phyloP scores from a whole-genome alignment of 2,113 vertebrate species.

The Cariama cristata region DNA sequence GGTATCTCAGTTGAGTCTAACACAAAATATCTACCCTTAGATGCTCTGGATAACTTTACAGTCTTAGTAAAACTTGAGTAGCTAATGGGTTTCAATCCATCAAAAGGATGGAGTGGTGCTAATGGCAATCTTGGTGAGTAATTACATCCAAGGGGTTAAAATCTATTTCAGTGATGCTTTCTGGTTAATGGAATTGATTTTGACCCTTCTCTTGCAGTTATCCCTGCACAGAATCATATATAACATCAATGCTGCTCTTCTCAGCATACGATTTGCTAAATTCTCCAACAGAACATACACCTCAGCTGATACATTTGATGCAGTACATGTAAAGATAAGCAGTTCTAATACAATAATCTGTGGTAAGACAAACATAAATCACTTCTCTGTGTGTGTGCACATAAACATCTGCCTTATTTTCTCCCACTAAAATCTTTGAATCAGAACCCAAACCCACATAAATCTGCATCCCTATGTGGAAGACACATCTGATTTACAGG shows the following conservation, averaged over 20 bases:
- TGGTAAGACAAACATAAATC: background rate
- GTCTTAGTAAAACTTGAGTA: slow-evolving; percentile 34
- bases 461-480: background rate
- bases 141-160: slow-evolving; percentile 71
- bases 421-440: background rate
- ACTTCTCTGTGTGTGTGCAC: background rate
- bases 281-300: background rate
- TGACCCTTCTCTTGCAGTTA: slow-evolving; percentile 25
- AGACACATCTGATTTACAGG: background rate
- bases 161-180: slow-evolving; percentile 65
- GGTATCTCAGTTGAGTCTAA: slow-evolving; percentile 52
- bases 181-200: slow-evolving; percentile 69
- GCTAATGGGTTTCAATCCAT: slow-evolving; percentile 42
- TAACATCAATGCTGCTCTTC: background rate
- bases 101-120: slow-evolving; percentile 4
- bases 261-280: background rate
- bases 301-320: background rate
- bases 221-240: background rate
- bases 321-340: background rate
- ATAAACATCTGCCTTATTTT: background rate
- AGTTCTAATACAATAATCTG: background rate
- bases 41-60: slow-evolving; percentile 6
- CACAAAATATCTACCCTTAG: slow-evolving; percentile 35
- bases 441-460: background rate
- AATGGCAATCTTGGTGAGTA: slow-evolving; percentile 62